phyloP scores from a whole-genome alignment of 2,113 vertebrate species.

The Vulpes ferrilata region DNA sequence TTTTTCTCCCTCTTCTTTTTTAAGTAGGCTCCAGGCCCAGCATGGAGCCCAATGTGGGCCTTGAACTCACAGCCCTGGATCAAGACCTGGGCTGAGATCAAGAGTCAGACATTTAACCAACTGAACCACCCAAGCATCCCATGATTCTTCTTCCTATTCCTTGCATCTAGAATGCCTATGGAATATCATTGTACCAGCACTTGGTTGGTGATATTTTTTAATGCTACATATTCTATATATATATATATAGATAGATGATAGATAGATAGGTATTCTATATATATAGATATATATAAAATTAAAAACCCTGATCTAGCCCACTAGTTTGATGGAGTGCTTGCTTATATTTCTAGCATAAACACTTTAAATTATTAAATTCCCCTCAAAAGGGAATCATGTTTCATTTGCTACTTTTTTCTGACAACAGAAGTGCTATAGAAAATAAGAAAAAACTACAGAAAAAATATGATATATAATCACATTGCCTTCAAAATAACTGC shows the following conservation, averaged over 20 bases:
- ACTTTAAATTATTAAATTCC: neutral
- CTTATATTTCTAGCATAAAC: neutral
- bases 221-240: neutral
- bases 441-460: neutral
- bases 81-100: too few species aligned
- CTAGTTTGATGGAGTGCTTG: neutral
- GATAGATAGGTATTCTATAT: neutral
- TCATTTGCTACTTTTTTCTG: neutral
- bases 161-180: neutral
- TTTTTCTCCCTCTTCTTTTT: too few species aligned
- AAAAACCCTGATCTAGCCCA: neutral
- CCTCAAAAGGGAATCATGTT: neutral
- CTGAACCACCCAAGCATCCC: too few species aligned
- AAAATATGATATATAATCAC: neutral
- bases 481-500: neutral
- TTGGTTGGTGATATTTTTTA: neutral
- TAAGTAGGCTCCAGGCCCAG: too few species aligned
- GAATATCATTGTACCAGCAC: neutral
- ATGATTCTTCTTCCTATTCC: neutral
- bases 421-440: neutral
- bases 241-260: neutral
- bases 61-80: too few species aligned
- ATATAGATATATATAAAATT: neutral
- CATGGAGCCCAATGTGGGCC: too few species aligned
- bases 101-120: too few species aligned